Conservation (phyloP, 2,888 invertebrate genomes). For the Xestobium rufovillosum region DNA sequence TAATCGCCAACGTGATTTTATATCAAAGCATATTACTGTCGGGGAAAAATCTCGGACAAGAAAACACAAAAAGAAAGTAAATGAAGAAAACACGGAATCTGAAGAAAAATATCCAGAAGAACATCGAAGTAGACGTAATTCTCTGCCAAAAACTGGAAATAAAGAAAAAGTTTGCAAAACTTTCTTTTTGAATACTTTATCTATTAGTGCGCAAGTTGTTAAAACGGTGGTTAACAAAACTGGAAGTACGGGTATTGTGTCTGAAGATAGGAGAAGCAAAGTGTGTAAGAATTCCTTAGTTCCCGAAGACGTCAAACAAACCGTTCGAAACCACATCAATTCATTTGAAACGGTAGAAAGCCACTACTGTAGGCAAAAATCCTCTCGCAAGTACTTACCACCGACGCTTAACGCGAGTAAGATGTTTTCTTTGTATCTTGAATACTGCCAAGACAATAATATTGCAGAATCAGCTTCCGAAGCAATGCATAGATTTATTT, state of each 20-base stretch:
- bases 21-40: background rate
- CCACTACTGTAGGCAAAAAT: slow-evolving; percentile 19
- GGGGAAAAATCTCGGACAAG: background rate
- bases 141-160: background rate
- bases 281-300: slow-evolving; percentile 19
- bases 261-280: slow-evolving; percentile 18
- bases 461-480: slow-evolving; percentile 13
- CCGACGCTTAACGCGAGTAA: slow-evolving; percentile 17
- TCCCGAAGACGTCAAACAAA: slow-evolving; percentile 18
- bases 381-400: slow-evolving; percentile 12
- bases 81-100: background rate
- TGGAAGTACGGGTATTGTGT: slow-evolving; percentile 9
- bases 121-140: background rate
- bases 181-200: slow-evolving; percentile 12
- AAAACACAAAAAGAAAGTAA: background rate
- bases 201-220: background rate
- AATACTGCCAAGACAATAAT: slow-evolving; percentile 17
- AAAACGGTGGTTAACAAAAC: background rate
- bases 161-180: slow-evolving; percentile 7
- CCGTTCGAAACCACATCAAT: slow-evolving; percentile 20
- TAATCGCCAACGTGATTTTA: background rate
- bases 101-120: background rate
- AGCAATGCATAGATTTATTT: slow-evolving; percentile 18
- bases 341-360: slow-evolving; percentile 20
- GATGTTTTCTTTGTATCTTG: slow-evolving; percentile 17